These are phyloP conservation scores for Turnix velox DNA, from an alignment of 2,113 vertebrate genomes.

Conservation along the genomic window DNA sequence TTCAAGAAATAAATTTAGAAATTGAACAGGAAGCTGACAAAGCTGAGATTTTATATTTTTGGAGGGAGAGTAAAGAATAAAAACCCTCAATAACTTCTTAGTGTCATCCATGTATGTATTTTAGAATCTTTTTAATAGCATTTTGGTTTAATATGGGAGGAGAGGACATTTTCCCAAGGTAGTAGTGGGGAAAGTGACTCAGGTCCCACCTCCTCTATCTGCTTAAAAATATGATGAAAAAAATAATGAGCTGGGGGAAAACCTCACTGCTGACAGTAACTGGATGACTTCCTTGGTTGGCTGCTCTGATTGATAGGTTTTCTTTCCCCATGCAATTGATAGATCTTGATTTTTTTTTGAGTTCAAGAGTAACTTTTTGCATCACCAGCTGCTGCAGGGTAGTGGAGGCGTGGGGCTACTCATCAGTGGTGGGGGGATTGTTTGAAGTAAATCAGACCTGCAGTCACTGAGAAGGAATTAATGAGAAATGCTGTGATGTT, in stretches of 20 bases:
- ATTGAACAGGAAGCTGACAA: not conserved
- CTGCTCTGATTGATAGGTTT: not conserved
- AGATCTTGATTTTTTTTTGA: not conserved
- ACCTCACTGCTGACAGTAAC: not conserved
- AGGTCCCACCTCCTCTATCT: not conserved
- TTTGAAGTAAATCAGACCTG: not conserved
- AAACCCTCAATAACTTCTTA: not conserved
- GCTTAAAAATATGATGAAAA: no score
- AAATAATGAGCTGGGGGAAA: not conserved
- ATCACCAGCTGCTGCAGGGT: not conserved
- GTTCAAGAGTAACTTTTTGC: not conserved
- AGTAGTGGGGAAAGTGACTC: not conserved
- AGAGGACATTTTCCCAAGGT: not conserved
- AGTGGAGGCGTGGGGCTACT: not conserved
- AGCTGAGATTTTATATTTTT: not conserved
- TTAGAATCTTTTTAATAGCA: not conserved
- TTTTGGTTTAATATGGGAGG: not conserved
- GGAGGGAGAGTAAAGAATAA: not conserved
- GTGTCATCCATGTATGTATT: no score
- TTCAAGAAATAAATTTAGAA: not conserved
- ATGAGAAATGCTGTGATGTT: not conserved
- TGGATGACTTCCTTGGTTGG: not conserved
- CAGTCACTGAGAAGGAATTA: not conserved
- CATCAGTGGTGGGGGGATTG: not conserved
- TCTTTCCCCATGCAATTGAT: rapidly evolving